These are phyloP conservation scores for Acanthurus tractus DNA, from an alignment of 2,797 vertebrate genomes.

Conservation along the genomic window DNA sequence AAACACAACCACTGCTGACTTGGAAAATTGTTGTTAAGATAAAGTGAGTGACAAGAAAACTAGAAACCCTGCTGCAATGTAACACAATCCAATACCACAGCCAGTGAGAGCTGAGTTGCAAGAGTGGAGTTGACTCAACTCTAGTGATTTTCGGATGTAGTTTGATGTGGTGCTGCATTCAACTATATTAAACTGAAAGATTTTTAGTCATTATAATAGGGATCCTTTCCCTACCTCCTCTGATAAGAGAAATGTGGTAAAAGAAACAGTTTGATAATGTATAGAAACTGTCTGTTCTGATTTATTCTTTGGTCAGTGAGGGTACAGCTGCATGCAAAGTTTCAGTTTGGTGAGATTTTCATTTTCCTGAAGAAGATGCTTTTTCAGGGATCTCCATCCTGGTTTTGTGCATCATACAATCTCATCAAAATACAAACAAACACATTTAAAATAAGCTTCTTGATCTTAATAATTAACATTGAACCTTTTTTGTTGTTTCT, in stretches of 20 bases:
- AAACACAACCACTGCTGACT: background rate
- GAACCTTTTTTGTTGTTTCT: background rate
- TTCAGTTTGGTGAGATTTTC: slow-evolving; percentile 3
- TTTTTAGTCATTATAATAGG: background rate
- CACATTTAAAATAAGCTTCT: background rate
- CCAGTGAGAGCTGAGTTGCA: background rate
- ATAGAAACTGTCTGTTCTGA: background rate
- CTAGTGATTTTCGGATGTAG: background rate
- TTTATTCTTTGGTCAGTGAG: background rate
- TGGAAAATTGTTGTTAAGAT: background rate
- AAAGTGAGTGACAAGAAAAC: background rate
- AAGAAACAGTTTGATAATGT: background rate
- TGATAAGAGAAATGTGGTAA: background rate
- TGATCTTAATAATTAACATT: background rate
- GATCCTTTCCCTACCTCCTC: background rate
- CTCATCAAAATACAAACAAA: background rate
- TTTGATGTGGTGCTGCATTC: background rate
- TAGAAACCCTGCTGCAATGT: background rate
- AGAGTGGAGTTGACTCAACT: background rate
- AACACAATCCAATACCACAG: background rate
- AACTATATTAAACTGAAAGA: background rate
- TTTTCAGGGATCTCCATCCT: background rate
- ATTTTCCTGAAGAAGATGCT: background rate
- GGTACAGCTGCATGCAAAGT: background rate
- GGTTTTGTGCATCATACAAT: background rate